These are phyloP conservation scores for Hemibagrus wyckioides DNA, from an alignment of 2,113 vertebrate genomes.

Conservation along the genomic window DNA sequence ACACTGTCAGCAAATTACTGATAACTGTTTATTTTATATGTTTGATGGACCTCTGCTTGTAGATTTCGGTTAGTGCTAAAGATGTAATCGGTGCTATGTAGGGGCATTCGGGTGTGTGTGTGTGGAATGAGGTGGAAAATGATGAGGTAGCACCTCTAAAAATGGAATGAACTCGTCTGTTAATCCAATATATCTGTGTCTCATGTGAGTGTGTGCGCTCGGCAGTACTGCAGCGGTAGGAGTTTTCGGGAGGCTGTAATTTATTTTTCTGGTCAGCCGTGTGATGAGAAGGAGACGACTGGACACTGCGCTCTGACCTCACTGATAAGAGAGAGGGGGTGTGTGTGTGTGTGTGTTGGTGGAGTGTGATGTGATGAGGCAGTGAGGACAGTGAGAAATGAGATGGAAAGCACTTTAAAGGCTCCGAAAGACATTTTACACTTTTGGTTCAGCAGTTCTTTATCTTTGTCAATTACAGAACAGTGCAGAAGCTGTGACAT, in stretches of 20 bases:
- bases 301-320: slow-evolving; percentile 40
- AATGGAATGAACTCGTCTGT: slow-evolving; percentile 47
- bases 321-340: slow-evolving; percentile 10
- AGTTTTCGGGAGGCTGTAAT: slow-evolving; percentile 25
- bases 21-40: slow-evolving; percentile 37
- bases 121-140: slow-evolving; percentile 41
- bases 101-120: slow-evolving; percentile 20
- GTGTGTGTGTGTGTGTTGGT: slow-evolving; percentile 11
- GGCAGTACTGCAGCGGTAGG: slow-evolving; percentile 30
- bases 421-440: slow-evolving; percentile 4
- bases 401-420: slow-evolving; percentile 18
- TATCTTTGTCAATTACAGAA: not conserved
- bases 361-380: slow-evolving; percentile 9
- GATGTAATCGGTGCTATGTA: slow-evolving; percentile 43
- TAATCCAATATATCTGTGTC: slow-evolving; percentile 57
- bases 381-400: slow-evolving; percentile 12
- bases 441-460: slow-evolving; percentile 12
- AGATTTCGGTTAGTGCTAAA: slow-evolving; percentile 45
- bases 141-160: slow-evolving; percentile 54
- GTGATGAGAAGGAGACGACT: slow-evolving; percentile 42
- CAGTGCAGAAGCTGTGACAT: not conserved
- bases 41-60: slow-evolving; percentile 38
- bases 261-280: slow-evolving; percentile 46
- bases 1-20: slow-evolving; percentile 22
- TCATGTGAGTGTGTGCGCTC: slow-evolving; percentile 28